A percentile compares a stretch with the other conserved stretches of the same genome.
These are phyloP conservation scores for Chlamydotis undulata DNA, from an alignment of 2,113 vertebrate genomes.

Conservation along the genomic window DNA sequence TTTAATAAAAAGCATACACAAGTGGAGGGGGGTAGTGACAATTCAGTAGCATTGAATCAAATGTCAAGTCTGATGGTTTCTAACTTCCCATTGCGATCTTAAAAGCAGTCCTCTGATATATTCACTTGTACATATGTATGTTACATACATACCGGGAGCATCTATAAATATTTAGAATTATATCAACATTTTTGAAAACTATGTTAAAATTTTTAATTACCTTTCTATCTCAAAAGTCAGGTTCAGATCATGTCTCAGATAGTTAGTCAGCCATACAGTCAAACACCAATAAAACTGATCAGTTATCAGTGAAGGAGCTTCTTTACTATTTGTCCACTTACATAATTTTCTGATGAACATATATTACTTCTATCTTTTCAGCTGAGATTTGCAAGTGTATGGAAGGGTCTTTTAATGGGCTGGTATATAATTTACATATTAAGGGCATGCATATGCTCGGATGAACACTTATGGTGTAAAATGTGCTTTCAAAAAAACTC, in stretches of 20 bases:
- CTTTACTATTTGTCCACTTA: background rate
- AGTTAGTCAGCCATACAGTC: background rate
- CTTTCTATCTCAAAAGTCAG: background rate
- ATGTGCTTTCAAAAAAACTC: accelerated
- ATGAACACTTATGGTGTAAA: background rate
- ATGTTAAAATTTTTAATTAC: background rate
- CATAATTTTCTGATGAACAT: background rate
- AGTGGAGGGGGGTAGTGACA: background rate
- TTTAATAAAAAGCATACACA: conserved; percentile 18
- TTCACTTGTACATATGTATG: background rate
- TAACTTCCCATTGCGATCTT: background rate
- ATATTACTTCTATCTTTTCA: background rate
- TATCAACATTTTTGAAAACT: background rate
- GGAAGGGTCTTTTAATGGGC: background rate
- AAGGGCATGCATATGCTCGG: background rate
- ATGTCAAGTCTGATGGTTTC: background rate
- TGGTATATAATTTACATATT: background rate
- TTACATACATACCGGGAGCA: background rate
- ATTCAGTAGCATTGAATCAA: background rate
- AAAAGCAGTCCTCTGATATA: background rate
- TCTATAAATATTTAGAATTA: background rate
- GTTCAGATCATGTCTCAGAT: background rate
- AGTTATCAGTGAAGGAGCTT: background rate
- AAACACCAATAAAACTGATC: background rate
- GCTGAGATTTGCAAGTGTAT: background rate